Base-by-base conservation (phyloP, 1,140 invertebrate species). In the Saccostrea echinata region DNA sequence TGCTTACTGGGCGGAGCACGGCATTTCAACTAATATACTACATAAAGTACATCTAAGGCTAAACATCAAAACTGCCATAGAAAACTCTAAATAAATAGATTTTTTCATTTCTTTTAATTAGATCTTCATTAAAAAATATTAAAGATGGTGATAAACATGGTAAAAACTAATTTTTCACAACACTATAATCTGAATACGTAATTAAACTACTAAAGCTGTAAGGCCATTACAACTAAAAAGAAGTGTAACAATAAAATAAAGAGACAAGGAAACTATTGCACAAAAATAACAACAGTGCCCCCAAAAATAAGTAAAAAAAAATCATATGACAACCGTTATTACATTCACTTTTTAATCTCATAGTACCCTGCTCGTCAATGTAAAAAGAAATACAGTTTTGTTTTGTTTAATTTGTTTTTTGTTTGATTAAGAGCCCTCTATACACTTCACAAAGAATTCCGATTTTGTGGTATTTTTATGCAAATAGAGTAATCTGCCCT, bases 191-290 rank as follows among this genome's bases (percentile, higher is more conserved):
- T 76, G 68, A 30, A 61, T 61, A 61, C 2, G 55, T 76, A 33
- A n/a, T n/a, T n/a, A n/a, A 30, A 30, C 68, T 76, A 76, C 68
- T 1, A 33, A 76, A 76, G 68, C 68, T 30, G 68, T 76, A 76
- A 76, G 33, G 68, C 68, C 30, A 30, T 76, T 30, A 33, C 30
- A 76, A 30, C 68, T 71, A 8, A 76, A 76, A 76, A 61, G 21
- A 33, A 3, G 12, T 13, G 27, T 30, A 61, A 33, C 24, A 76
- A 16, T 16, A 76, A 71, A 76, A 27, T 30, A 76, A 76, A 30
- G 68, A 76, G 68, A 76, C 68, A 33, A 30, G 27, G 68, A 76
- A 76, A 33, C 27, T 76, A 76, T 76, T 76, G 68, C 68, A 76
- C 68, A 76, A 35, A 76, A 76, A 76, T 30, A 18, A 4, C 16